Conservation (phyloP, 2,888 invertebrate genomes). For the Hoplodrina ambigua region DNA sequence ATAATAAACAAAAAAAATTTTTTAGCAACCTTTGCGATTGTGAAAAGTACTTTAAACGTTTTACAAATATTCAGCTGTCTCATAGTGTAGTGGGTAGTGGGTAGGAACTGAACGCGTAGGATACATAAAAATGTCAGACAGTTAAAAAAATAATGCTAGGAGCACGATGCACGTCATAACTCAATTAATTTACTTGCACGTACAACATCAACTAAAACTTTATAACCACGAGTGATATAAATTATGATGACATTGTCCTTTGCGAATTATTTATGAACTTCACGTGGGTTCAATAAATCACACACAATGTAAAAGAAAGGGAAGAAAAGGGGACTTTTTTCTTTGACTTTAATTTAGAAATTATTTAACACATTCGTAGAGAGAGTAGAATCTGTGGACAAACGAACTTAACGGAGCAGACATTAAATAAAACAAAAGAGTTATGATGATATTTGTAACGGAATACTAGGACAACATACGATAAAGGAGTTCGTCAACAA, state of each 20-base stretch:
- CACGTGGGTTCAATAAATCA: conserved; percentile 18
- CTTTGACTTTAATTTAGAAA: too few species aligned
- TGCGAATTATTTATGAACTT: background rate
- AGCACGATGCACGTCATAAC: too few species aligned
- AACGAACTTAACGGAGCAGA: conserved; percentile 8
- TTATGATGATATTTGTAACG: conserved; percentile 63
- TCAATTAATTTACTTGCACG: background rate
- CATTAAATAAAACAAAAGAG: conserved; percentile 56
- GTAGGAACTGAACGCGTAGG: too few species aligned
- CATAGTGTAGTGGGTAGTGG: too few species aligned
- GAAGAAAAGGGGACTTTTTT: conserved; percentile 1
- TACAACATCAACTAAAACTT: conserved; percentile 1
- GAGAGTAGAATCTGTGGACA: background rate
- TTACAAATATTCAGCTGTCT: too few species aligned
- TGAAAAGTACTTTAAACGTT: too few species aligned
- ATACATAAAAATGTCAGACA: too few species aligned
- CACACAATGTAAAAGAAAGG: background rate
- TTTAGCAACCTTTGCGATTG: too few species aligned
- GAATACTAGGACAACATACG: conserved; percentile 67
- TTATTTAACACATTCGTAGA: too few species aligned
- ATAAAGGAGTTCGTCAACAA: conserved; percentile 33
- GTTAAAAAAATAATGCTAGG: too few species aligned
- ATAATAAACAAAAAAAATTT: too few species aligned
- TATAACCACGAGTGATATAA: background rate
- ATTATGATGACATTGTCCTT: background rate